phyloP scores from a whole-genome alignment of 2,888 invertebrate genomes.

The Parthenolecanium corni region DNA sequence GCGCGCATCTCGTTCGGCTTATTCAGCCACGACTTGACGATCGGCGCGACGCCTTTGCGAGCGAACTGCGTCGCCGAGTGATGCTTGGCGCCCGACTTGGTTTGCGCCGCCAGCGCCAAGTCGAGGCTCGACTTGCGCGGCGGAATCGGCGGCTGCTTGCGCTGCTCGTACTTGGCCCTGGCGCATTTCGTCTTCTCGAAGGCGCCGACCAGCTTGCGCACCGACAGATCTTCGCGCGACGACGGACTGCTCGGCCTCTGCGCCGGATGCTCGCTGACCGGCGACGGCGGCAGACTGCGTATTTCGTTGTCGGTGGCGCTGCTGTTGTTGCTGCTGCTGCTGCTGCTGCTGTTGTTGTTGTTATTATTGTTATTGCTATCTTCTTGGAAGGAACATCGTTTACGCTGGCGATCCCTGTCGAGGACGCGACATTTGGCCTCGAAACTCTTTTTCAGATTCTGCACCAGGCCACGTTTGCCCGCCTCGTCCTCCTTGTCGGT shows the following conservation, averaged over 20 bases:
- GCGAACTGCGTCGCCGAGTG: background rate
- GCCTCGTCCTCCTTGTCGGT: slow-evolving; percentile 35
- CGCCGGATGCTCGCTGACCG: slow-evolving; percentile 44
- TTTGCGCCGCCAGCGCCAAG: slow-evolving; percentile 4
- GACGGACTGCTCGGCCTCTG: slow-evolving; percentile 36
- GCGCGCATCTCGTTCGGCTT: slow-evolving; percentile 28
- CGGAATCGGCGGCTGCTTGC: slow-evolving; percentile 37
- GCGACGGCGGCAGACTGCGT: slow-evolving; percentile 50
- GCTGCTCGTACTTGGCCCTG: slow-evolving; percentile 33
- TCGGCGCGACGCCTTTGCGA: slow-evolving; percentile 41
- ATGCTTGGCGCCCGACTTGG: slow-evolving; percentile 6
- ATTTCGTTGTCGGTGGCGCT: slow-evolving; percentile 36
- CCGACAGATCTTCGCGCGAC: slow-evolving; percentile 53
- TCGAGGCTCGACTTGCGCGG: slow-evolving; percentile 38
- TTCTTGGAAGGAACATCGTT: slow-evolving; percentile 1
- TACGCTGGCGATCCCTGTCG: slow-evolving; percentile 8
- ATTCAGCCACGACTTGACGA: slow-evolving; percentile 18
- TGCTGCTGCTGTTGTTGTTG: background rate
- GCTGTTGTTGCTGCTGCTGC: slow-evolving; percentile 33
- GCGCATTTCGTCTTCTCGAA: slow-evolving; percentile 47
- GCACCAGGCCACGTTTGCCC: slow-evolving; percentile 52
- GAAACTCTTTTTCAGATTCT: slow-evolving; percentile 76
- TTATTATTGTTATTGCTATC: slow-evolving; percentile 34
- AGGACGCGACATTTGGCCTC: slow-evolving; percentile 54
- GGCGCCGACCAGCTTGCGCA: slow-evolving; percentile 61